Conservation (phyloP, 1,140 invertebrate genomes). For the Zaprionus camerounensis region DNA sequence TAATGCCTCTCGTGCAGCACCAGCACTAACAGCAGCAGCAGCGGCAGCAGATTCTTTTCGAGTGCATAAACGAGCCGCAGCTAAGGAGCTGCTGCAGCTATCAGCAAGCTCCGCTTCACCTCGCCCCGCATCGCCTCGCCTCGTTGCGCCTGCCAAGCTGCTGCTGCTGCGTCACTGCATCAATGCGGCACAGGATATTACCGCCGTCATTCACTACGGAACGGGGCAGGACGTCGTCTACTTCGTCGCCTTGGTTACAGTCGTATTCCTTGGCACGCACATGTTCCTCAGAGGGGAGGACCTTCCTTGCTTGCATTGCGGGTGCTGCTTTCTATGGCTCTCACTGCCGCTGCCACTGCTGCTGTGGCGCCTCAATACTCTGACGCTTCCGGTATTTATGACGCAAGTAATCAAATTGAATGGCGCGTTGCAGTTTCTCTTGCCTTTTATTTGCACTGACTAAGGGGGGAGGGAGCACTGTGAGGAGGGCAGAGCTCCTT, state of each 20-base stretch:
- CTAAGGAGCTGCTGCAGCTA: conserved; percentile 39
- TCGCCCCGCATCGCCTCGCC: neutral
- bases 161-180: conserved; percentile 70
- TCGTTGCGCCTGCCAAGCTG: conserved; percentile 3
- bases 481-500: conserved; percentile 15
- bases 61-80: conserved; percentile 70
- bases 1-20: conserved; percentile 76
- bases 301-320: neutral
- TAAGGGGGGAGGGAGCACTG: neutral
- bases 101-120: conserved; percentile 34
- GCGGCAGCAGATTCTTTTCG: conserved; percentile 68
- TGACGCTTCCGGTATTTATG: conserved; percentile 81
- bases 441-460: conserved; percentile 69
- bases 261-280: conserved; percentile 61
- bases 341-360: neutral
- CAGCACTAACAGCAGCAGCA: neutral
- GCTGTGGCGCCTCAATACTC: conserved; percentile 73
- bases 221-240: conserved; percentile 3
- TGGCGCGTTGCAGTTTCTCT: conserved; percentile 75
- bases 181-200: conserved; percentile 79
- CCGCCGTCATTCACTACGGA: conserved; percentile 68
- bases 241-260: conserved; percentile 24
- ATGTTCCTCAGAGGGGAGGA: conserved; percentile 16
- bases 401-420: conserved; percentile 82
- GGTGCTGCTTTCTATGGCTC: neutral